Evolutionary conservation across 2,113 vertebrate genomes (phyloP).

Genomic region (Sturnus vulgaris): DNA sequence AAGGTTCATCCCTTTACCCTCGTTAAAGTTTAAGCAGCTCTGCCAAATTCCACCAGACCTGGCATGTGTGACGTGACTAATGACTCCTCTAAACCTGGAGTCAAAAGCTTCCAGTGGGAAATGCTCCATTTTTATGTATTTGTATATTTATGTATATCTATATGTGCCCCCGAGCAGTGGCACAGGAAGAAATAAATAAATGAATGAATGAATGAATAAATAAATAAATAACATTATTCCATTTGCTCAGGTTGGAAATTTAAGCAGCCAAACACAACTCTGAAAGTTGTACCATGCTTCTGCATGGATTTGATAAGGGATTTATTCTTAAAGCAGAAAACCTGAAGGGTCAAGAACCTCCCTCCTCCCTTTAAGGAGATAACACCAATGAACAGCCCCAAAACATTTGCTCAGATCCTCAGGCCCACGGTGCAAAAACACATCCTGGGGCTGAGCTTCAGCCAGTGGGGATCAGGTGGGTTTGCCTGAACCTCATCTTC

Average conservation of each 20-base stretch:
- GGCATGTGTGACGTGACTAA: slow-evolving; percentile 13
- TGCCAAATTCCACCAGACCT: slow-evolving; percentile 15
- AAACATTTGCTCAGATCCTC: neutral
- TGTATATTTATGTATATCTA: too few species aligned
- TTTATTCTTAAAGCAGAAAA: neutral
- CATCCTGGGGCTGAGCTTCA: neutral
- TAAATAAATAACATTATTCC: neutral
- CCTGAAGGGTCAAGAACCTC: neutral
- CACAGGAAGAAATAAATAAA: neutral
- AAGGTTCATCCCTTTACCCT: slow-evolving; percentile 21
- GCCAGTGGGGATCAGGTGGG: accelerated
- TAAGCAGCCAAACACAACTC: neutral
- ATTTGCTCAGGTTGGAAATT: neutral
- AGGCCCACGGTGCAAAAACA: accelerated
- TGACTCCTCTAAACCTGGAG: slow-evolving; percentile 1
- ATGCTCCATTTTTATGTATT: neutral
- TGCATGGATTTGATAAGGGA: neutral
- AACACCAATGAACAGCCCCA: accelerated
- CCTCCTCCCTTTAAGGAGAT: neutral
- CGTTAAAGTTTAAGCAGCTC: slow-evolving; percentile 24
- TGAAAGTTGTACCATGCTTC: neutral
- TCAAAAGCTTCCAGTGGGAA: neutral
- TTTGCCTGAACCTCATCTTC: neutral
- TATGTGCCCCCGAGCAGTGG: neutral
- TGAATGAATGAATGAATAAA: neutral